Conservation (phyloP, 2,888 invertebrate genomes). For the Tinea semifulvella region DNA sequence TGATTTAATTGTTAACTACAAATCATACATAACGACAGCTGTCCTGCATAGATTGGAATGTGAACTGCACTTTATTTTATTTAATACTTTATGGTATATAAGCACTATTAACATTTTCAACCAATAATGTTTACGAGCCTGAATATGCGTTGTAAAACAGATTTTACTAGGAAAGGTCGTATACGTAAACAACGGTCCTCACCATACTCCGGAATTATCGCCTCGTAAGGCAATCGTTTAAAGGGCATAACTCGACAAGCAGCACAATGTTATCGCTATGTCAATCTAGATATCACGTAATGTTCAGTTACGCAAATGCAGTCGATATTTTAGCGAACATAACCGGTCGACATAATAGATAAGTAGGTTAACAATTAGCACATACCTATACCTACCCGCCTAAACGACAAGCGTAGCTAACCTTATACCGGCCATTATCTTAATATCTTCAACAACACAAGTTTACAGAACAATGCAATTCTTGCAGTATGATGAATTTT, state of each 20-base stretch:
- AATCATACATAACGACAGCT: too few relatives aligned
- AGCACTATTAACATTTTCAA: neutral
- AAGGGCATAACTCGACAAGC: conserved; percentile 19
- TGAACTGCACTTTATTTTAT: neutral
- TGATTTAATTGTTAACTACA: too few relatives aligned
- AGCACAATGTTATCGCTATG: conserved; percentile 41
- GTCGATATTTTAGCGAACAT: conserved; percentile 45
- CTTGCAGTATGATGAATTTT: conserved; percentile 38
- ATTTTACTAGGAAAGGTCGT: conserved; percentile 8
- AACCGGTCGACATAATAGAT: conserved; percentile 45
- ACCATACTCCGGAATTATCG: conserved; percentile 8
- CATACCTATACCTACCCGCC: conserved; percentile 36
- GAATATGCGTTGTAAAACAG: conserved; percentile 5
- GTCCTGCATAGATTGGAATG: neutral
- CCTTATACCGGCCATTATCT: conserved; percentile 52
- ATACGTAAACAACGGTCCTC: neutral
- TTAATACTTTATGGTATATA: neutral
- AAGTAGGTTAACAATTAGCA: conserved; percentile 49
- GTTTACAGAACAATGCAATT: conserved; percentile 40
- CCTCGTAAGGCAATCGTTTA: conserved; percentile 9
- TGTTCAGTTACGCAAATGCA: conserved; percentile 42
- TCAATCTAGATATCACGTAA: conserved; percentile 46
- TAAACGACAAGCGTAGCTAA: conserved; percentile 58
- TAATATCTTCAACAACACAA: conserved; percentile 34
- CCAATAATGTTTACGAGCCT: neutral